These are phyloP conservation scores for Hirudinaria manillensis DNA, from an alignment of 2,888 invertebrate species.

Conservation along the genomic window DNA sequence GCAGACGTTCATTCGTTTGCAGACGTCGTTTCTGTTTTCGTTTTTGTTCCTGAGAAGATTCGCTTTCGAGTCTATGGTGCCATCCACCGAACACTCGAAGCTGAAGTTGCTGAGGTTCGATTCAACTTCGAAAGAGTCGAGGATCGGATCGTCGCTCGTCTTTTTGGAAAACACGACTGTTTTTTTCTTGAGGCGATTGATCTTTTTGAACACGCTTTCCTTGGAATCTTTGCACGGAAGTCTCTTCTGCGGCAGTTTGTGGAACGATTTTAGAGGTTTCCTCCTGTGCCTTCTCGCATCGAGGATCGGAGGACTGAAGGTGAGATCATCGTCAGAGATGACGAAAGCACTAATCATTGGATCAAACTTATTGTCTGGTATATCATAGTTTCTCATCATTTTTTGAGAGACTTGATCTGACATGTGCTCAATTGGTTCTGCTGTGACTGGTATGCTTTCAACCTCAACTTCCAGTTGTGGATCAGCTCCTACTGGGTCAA, in stretches of 20 bases:
- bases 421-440: too few species aligned
- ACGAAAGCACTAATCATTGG: not conserved
- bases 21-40: not conserved
- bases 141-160: not conserved
- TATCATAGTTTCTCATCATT: not conserved
- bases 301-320: not conserved
- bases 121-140: not conserved
- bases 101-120: constrained; percentile 5
- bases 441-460: not conserved
- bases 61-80: not conserved
- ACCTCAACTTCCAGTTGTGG: constrained; percentile 10
- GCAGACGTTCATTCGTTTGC: not conserved
- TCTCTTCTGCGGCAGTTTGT: not conserved
- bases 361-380: not conserved
- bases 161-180: not conserved
- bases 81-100: not conserved
- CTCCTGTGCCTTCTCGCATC: not conserved
- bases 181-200: not conserved
- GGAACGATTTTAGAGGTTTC: not conserved
- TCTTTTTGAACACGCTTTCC: constrained; percentile 7
- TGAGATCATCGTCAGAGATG: not conserved
- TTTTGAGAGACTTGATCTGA: not conserved
- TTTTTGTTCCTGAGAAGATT: not conserved
- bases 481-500: not conserved
- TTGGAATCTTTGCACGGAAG: not conserved